These are phyloP conservation scores for Drosophila meridionalis DNA, from an alignment of 2,888 invertebrate species.

Conservation along the genomic window DNA sequence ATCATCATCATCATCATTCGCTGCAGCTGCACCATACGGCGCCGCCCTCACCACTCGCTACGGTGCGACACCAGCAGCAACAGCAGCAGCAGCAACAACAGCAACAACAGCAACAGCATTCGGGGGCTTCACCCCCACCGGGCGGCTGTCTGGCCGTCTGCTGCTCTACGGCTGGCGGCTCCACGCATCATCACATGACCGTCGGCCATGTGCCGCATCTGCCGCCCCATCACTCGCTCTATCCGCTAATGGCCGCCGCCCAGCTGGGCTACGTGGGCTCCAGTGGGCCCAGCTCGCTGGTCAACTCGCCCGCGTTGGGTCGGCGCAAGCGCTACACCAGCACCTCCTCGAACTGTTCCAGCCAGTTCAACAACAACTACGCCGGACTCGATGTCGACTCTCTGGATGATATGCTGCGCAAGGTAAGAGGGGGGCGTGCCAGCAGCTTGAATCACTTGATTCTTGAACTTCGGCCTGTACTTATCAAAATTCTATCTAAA, in stretches of 20 bases:
- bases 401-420: conserved; percentile 91
- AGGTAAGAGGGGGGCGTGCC: conserved; percentile 86
- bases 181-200: conserved; percentile 62
- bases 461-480: neutral
- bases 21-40: conserved; percentile 70
- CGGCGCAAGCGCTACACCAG: conserved; percentile 88
- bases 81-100: conserved; percentile 50
- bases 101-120: conserved; percentile 40
- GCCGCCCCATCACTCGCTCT: conserved; percentile 73
- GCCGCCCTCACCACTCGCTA: conserved; percentile 67
- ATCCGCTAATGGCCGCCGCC: conserved; percentile 77
- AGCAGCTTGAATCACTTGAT: neutral
- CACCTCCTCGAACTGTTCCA: conserved; percentile 87
- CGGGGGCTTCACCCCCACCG: conserved; percentile 38
- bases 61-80: conserved; percentile 67
- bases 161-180: conserved; percentile 49
- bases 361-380: conserved; percentile 88
- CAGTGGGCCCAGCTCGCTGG: conserved; percentile 83
- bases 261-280: conserved; percentile 70
- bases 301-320: conserved; percentile 86
- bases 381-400: conserved; percentile 90
- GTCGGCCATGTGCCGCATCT: conserved; percentile 55
- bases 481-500: neutral
- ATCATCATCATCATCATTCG: conserved; percentile 66
- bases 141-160: conserved; percentile 53